A percentile compares a stretch with the other conserved stretches of the same genome.
Conservation (phyloP, 2,113 vertebrate species). For the Syrmaticus mikado region DNA sequence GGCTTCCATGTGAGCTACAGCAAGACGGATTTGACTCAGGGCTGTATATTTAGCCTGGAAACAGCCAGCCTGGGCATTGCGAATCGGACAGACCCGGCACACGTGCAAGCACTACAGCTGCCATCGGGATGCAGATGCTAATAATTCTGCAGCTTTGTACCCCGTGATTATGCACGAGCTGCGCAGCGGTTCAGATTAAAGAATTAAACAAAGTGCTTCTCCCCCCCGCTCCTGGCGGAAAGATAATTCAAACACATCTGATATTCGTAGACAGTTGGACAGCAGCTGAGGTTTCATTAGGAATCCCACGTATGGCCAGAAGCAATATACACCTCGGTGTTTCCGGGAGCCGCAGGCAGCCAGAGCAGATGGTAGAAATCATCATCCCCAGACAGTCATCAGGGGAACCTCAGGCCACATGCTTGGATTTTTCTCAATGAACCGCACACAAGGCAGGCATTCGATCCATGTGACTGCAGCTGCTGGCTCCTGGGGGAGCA, state of each 20-base stretch:
- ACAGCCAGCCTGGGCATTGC: neutral
- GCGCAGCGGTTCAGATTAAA: slow-evolving; percentile 49
- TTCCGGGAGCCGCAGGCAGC: slow-evolving; percentile 70
- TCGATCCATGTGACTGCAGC: slow-evolving; percentile 41
- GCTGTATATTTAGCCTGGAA: slow-evolving; percentile 60
- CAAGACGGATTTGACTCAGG: neutral
- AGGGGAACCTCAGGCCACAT: slow-evolving; percentile 63
- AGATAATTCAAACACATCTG: slow-evolving; percentile 50
- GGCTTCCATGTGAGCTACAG: slow-evolving; percentile 2
- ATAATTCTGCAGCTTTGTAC: slow-evolving; percentile 49
- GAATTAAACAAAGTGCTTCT: slow-evolving; percentile 58
- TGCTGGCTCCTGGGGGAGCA: slow-evolving; percentile 5
- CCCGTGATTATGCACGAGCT: slow-evolving; percentile 37
- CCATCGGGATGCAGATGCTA: slow-evolving; percentile 12
- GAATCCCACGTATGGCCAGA: slow-evolving; percentile 73
- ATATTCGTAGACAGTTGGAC: slow-evolving; percentile 49
- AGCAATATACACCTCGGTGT: slow-evolving; percentile 64
- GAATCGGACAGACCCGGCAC: neutral
- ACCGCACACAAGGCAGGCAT: slow-evolving; percentile 1
- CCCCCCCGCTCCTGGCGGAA: neutral
- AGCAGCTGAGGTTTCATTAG: slow-evolving; percentile 70
- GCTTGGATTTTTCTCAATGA: slow-evolving; percentile 68
- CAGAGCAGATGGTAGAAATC: slow-evolving; percentile 77
- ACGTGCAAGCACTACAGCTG: slow-evolving; percentile 32
- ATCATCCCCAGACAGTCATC: slow-evolving; percentile 75